Evolutionary conservation across 2,797 vertebrate genomes (phyloP).

Genomic region (Syngnathus rostellatus): DNA sequence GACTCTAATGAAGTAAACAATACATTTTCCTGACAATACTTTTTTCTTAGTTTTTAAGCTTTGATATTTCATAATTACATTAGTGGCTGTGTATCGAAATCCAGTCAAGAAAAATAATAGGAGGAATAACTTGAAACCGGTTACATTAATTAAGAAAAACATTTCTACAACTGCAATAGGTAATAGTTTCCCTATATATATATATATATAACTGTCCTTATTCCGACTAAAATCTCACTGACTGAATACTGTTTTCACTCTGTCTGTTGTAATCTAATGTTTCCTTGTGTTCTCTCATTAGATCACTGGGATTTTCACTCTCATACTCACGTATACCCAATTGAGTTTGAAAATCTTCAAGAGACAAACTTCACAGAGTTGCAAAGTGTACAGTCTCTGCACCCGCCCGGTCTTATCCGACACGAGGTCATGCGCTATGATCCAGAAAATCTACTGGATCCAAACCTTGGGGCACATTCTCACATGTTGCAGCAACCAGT

Average conservation of each 20-base stretch:
- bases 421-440: conserved; percentile 83
- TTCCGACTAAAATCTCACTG: background rate
- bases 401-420: conserved; percentile 81
- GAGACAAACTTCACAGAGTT: conserved; percentile 93
- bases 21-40: background rate
- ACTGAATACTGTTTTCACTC: background rate
- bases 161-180: background rate
- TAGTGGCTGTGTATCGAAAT: background rate
- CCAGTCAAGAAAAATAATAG: background rate
- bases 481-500: conserved; percentile 66
- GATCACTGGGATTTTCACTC: conserved; percentile 92
- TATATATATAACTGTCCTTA: background rate
- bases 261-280: background rate
- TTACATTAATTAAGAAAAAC: background rate
- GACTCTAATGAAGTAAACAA: too few relatives aligned
- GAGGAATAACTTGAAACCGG: background rate
- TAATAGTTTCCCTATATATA: background rate
- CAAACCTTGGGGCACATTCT: conserved; percentile 68
- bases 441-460: conserved; percentile 81
- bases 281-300: conserved; percentile 33
- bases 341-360: conserved; percentile 83
- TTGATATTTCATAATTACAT: background rate
- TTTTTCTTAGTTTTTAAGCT: background rate
- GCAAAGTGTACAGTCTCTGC: conserved; percentile 89
- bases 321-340: conserved; percentile 78